Base-by-base conservation (phyloP, 2,113 vertebrate genomes). In the Pygoscelis adeliae region DNA sequence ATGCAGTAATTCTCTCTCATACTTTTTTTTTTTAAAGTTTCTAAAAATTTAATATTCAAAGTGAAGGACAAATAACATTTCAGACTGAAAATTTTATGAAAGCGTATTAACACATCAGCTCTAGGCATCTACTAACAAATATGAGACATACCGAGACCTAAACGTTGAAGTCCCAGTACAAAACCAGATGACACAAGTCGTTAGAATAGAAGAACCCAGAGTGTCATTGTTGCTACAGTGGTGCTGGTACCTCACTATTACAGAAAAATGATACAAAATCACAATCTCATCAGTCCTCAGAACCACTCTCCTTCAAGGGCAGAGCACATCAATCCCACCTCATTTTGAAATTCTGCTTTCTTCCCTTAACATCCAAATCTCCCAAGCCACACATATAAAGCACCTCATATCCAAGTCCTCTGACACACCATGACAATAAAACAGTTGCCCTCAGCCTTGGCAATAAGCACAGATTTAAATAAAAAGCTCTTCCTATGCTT, bases 1-100 rank as follows among this genome's bases (percentile, higher is more conserved):
- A 98, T 53, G 93, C 91, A 91, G 67, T 85, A 61, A 97, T 96
- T 97, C 94, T 89, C 89, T 95, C 49, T 84, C 46, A 44, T 21
- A 81, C 79, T 40, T 76, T 38, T 78, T 89, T 74, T 65, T 49
- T 19, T 47, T 30, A 9, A 96, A 89, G 90, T 93, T 97, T 67
- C 84, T 63, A 70, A 92, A 96, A 93, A 94, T 34, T 81, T 59
- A 79, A 93, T 85, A 96, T 78, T 95, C 83, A 82, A 85, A 97
- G 94, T 89, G 90, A 94, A 93, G 87, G 93, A 90, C 94, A 90
- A 95, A 94, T 67, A 85, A 70, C 11, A 16, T 50, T 87, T 93
- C 80, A 63, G 87, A 92, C 49, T 32, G 15, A 83, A 95, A 93
- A 71, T 58, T 93, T 77, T 69, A 80, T 53, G 52, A 80, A 80